These are phyloP conservation scores for Trilocha varians DNA, from an alignment of 2,888 invertebrate species.

Conservation along the genomic window DNA sequence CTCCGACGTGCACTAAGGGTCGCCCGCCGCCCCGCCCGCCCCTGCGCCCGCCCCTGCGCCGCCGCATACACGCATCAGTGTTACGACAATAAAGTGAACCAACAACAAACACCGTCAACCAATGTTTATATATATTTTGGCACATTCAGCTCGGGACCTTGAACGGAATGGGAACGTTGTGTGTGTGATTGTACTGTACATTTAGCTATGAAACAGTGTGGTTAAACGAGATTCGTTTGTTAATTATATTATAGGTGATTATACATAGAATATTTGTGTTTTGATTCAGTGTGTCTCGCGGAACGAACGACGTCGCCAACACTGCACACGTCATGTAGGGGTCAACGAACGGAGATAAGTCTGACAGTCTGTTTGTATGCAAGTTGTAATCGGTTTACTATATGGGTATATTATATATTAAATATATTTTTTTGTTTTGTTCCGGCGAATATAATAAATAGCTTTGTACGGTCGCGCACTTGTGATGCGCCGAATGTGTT, in stretches of 20 bases:
- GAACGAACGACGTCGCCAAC: too few relatives aligned
- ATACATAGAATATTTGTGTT: not conserved
- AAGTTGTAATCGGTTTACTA: not conserved
- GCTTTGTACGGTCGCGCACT: not conserved
- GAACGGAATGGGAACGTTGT: conserved; percentile 4
- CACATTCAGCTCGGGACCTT: not conserved
- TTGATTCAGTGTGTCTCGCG: not conserved
- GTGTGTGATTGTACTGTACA: conserved; percentile 6
- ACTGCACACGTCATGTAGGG: too few relatives aligned
- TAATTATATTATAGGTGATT: not conserved
- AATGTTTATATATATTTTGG: not conserved
- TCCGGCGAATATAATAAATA: not conserved
- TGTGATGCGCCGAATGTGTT: too few relatives aligned
- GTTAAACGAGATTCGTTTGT: conserved; percentile 5
- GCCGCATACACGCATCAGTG: too few relatives aligned
- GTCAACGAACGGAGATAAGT: too few relatives aligned
- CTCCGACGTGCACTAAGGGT: conserved; percentile 82
- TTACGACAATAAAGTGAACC: not conserved
- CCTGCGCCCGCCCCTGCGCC: too few relatives aligned
- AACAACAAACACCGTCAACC: not conserved
- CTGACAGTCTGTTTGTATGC: too few relatives aligned
- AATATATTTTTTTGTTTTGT: conserved; percentile 13
- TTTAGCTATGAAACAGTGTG: too few relatives aligned
- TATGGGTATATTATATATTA: not conserved
- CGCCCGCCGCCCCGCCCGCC: too few relatives aligned